These are phyloP conservation scores for Anhinga rufa DNA, from an alignment of 2,113 vertebrate genomes.

Conservation along the genomic window DNA sequence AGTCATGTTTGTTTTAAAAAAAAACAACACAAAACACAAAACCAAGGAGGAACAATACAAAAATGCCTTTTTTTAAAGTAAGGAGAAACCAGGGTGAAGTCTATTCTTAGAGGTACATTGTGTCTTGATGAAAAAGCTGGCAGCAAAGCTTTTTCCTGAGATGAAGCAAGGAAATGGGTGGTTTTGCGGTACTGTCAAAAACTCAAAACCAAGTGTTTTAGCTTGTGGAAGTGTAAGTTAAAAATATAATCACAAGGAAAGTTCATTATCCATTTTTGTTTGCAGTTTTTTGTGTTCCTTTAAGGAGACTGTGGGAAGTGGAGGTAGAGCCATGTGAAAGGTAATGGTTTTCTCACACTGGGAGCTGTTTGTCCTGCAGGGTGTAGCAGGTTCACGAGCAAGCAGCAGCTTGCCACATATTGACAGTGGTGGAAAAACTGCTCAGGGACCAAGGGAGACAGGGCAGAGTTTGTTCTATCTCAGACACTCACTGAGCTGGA, in stretches of 20 bases:
- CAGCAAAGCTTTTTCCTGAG: slow-evolving; percentile 7
- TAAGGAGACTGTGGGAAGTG: neutral
- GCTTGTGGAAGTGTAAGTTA: neutral
- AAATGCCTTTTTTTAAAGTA: neutral
- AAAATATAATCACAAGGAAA: neutral
- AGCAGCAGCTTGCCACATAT: neutral
- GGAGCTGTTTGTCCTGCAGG: neutral
- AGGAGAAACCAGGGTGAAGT: neutral
- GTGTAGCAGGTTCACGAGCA: neutral
- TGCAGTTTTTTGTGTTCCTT: neutral
- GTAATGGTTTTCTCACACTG: neutral
- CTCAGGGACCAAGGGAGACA: neutral
- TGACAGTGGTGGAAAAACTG: neutral
- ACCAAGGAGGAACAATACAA: neutral
- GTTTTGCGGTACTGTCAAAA: neutral
- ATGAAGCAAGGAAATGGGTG: neutral
- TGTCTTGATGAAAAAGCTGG: neutral
- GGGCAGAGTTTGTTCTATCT: neutral
- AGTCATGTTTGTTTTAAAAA: neutral
- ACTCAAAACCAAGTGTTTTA: neutral
- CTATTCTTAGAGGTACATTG: slow-evolving; percentile 33
- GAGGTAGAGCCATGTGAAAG: neutral
- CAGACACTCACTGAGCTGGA: neutral
- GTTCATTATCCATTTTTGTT: neutral
- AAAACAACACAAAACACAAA: neutral